Percentiles rank a stretch among this genome's conserved stretches.
These are phyloP conservation scores for Phoxinus phoxinus DNA, from an alignment of 2,113 vertebrate genomes.

Conservation along the genomic window DNA sequence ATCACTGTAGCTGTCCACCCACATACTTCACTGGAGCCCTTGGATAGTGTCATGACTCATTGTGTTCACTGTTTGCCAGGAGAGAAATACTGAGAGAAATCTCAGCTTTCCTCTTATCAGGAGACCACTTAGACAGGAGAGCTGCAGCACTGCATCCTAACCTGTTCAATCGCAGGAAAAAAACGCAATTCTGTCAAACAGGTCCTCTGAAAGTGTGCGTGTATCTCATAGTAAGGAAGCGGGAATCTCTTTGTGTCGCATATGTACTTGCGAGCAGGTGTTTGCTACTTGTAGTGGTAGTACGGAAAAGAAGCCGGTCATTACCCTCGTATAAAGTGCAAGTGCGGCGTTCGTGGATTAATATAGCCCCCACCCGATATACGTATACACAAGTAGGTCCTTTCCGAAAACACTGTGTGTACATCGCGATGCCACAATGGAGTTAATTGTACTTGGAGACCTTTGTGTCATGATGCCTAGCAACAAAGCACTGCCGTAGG, in stretches of 20 bases:
- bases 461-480: slow-evolving; percentile 55
- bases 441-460: slow-evolving; percentile 56
- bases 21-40: slow-evolving; percentile 50
- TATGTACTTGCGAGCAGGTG: slow-evolving; percentile 17
- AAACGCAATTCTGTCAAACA: slow-evolving; percentile 13
- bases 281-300: slow-evolving; percentile 6
- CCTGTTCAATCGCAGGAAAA: slow-evolving; percentile 30
- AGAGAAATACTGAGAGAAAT: slow-evolving; percentile 57
- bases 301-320: neutral
- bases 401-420: slow-evolving; percentile 28
- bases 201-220: slow-evolving; percentile 2
- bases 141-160: slow-evolving; percentile 38
- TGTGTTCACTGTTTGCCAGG: slow-evolving; percentile 57
- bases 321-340: neutral
- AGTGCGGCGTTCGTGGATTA: slow-evolving; percentile 31
- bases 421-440: slow-evolving; percentile 36
- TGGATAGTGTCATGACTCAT: slow-evolving; percentile 61
- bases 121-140: slow-evolving; percentile 49
- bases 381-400: slow-evolving; percentile 6
- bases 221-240: slow-evolving; percentile 10
- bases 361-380: neutral
- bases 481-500: slow-evolving; percentile 51
- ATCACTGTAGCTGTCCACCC: slow-evolving; percentile 59
- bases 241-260: slow-evolving; percentile 25
- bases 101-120: slow-evolving; percentile 50